These are phyloP conservation scores for Gastrophysa polygoni DNA, from an alignment of 2,888 invertebrate species.

Conservation along the genomic window DNA sequence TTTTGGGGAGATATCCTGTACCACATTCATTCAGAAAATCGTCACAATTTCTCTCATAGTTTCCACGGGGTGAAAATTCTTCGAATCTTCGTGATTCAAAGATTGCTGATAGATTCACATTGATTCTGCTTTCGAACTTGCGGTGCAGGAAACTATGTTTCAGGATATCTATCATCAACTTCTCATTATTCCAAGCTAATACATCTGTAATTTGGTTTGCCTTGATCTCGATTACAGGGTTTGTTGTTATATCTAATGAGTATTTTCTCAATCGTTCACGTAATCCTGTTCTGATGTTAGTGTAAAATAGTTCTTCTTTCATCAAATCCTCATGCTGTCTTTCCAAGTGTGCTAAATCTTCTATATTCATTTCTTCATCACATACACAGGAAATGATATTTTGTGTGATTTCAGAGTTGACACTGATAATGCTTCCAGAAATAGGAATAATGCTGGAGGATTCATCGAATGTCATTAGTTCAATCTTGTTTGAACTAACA, in stretches of 20 bases:
- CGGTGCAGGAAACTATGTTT: constrained; percentile 61
- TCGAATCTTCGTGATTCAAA: constrained; percentile 44
- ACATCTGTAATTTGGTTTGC: constrained; percentile 44
- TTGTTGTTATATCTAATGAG: constrained; percentile 14
- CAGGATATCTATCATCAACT: constrained; percentile 58
- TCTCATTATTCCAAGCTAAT: constrained; percentile 63
- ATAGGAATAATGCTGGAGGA: background rate
- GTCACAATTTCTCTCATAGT: constrained; percentile 47
- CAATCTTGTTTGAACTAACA: background rate
- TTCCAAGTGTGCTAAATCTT: constrained; percentile 31
- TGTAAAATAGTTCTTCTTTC: constrained; percentile 34
- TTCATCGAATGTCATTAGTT: background rate
- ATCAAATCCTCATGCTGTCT: constrained; percentile 26
- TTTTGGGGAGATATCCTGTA: constrained; percentile 43
- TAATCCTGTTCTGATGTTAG: constrained; percentile 31
- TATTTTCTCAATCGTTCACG: constrained; percentile 27
- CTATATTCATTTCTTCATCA: constrained; percentile 30
- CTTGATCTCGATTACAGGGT: constrained; percentile 35
- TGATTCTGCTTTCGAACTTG: constrained; percentile 48
- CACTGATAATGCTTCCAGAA: background rate
- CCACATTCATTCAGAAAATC: constrained; percentile 49
- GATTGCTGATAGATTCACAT: constrained; percentile 46
- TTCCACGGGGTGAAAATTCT: constrained; percentile 40
- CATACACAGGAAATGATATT: constrained; percentile 30
- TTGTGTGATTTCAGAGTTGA: background rate